phyloP scores from a whole-genome alignment of 1,140 invertebrate species.

The Orius insidiosus region DNA sequence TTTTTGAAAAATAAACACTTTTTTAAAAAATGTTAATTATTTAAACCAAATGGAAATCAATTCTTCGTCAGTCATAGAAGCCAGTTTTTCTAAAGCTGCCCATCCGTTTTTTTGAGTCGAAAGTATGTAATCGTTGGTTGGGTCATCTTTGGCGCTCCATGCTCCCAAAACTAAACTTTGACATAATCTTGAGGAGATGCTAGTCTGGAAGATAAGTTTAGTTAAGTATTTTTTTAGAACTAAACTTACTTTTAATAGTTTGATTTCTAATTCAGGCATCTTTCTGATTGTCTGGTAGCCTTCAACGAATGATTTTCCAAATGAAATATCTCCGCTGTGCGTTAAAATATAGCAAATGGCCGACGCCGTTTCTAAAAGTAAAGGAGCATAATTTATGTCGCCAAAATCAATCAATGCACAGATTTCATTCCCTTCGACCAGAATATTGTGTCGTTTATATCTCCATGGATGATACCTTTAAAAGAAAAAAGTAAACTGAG shows the following conservation, averaged over 20 bases:
- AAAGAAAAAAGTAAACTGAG: background rate
- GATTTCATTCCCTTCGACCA: background rate
- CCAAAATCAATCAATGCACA: conserved; percentile 1
- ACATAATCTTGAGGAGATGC: background rate
- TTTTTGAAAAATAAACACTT: too few relatives aligned
- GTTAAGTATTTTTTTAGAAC: too few relatives aligned
- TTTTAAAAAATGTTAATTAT: too few relatives aligned
- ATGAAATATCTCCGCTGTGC: background rate
- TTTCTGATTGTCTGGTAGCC: background rate
- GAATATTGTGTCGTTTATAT: conserved; percentile 7
- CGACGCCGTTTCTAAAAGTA: conserved; percentile 2
- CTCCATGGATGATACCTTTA: conserved; percentile 1
- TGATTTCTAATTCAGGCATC: background rate
- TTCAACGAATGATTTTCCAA: background rate
- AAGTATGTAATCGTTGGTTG: background rate
- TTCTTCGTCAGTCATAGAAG: background rate
- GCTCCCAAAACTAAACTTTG: conserved; percentile 1
- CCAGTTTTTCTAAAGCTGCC: background rate
- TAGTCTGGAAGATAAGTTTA: background rate
- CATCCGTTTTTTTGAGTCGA: background rate
- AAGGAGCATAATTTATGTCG: background rate
- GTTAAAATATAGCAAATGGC: background rate
- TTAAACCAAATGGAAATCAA: background rate
- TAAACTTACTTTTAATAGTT: background rate
- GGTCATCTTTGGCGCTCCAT: background rate